Evolutionary conservation across 2,797 vertebrate species (phyloP).

Genomic region (Pogonophryne albipinna): DNA sequence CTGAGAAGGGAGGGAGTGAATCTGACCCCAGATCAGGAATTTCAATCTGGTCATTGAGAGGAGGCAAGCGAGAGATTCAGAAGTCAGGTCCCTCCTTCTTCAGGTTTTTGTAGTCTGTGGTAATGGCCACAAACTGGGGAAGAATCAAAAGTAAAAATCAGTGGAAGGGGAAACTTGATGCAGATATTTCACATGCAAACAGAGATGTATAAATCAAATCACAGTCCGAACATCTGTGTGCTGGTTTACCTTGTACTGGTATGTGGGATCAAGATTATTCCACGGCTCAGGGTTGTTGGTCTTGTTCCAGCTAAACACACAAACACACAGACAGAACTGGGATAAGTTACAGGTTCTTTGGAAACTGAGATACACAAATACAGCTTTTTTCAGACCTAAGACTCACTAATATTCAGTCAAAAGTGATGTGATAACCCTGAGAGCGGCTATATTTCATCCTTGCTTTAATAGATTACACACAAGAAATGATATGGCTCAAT

Average conservation of each 20-base stretch:
- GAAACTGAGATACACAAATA: background rate
- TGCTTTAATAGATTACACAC: background rate
- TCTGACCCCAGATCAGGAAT: conserved; percentile 20
- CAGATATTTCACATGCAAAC: background rate
- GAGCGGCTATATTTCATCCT: conserved; percentile 4
- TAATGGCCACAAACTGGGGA: conserved; percentile 88
- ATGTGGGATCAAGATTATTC: conserved; percentile 91
- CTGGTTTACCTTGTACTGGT: conserved; percentile 91
- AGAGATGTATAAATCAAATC: background rate
- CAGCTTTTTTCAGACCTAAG: conserved; percentile 10
- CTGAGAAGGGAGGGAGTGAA: background rate
- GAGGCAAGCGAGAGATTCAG: conserved; percentile 74
- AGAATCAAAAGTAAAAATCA: conserved; percentile 28
- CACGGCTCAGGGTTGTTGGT: conserved; percentile 93
- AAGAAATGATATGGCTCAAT: conserved; percentile 17
- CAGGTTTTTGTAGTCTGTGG: conserved; percentile 89
- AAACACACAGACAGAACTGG: conserved; percentile 19
- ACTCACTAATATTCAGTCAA: background rate
- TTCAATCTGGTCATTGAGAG: conserved; percentile 21
- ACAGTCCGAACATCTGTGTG: background rate
- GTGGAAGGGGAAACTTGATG: background rate
- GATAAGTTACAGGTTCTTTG: background rate
- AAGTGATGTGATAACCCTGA: conserved; percentile 7
- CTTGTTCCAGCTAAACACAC: conserved; percentile 89
- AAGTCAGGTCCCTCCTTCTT: conserved; percentile 92